phyloP scores from a whole-genome alignment of 2,113 vertebrate species.

The Microcebus ravelobensis region DNA sequence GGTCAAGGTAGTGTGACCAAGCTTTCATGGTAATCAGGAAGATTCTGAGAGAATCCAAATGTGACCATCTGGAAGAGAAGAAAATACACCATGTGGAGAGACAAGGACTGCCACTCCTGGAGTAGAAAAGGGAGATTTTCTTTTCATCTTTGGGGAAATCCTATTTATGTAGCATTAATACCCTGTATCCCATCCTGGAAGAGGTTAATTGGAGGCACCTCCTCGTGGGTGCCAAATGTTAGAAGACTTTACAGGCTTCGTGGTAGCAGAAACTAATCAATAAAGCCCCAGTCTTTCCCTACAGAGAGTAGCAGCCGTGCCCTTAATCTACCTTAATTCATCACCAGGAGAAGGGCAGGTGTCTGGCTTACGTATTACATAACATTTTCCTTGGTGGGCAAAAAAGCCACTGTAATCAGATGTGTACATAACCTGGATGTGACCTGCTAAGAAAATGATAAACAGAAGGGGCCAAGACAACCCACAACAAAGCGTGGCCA shows the following conservation, averaged over 20 bases:
- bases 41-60: neutral
- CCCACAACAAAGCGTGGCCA: neutral
- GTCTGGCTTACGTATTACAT: neutral
- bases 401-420: neutral
- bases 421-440: neutral
- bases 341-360: neutral
- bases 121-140: constrained; percentile 26
- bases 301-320: neutral
- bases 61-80: neutral
- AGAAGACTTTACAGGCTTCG: neutral
- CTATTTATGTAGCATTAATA: neutral
- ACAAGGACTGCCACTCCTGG: neutral
- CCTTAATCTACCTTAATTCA: neutral
- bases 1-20: neutral
- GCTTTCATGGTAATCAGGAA: neutral
- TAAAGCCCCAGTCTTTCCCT: neutral
- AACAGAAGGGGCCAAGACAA: neutral
- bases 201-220: neutral
- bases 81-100: neutral
- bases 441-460: neutral
- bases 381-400: neutral
- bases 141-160: neutral
- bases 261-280: neutral
- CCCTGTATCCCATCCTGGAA: neutral
- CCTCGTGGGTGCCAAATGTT: neutral